Evolutionary conservation across 2,113 vertebrate genomes (phyloP).

Genomic region (Pontoporia blainvillei): DNA sequence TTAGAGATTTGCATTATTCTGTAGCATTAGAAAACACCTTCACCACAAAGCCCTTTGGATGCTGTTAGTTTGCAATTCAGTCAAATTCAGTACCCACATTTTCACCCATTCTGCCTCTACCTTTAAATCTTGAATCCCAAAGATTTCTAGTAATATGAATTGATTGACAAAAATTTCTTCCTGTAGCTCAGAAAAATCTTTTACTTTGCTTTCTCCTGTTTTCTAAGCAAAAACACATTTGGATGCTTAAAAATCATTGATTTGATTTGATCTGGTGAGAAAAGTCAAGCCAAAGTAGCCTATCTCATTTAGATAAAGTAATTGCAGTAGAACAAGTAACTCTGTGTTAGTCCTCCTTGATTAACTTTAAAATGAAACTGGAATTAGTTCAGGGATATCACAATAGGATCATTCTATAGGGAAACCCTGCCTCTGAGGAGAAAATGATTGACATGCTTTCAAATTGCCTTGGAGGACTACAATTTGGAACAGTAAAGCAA

Average conservation of each 20-base stretch:
- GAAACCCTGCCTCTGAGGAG: background rate
- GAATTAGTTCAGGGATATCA: slow-evolving; percentile 1
- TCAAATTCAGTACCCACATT: background rate
- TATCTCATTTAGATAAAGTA: slow-evolving; percentile 20
- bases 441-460: slow-evolving; percentile 23
- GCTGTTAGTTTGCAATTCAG: background rate
- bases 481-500: background rate
- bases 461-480: background rate
- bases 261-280: background rate
- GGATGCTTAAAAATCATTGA: slow-evolving; percentile 32
- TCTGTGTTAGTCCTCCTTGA: background rate
- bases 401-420: background rate
- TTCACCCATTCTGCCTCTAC: background rate
- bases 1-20: background rate
- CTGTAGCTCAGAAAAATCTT: slow-evolving; percentile 6
- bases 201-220: background rate
- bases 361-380: background rate
- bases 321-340: background rate
- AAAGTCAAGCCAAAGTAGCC: background rate
- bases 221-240: background rate
- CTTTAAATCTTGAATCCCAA: background rate
- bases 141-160: background rate
- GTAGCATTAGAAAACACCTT: background rate
- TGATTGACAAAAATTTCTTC: background rate
- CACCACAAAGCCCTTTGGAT: background rate